Base-by-base conservation (phyloP, 2,113 vertebrate species). In the Oryzias curvinotus region DNA sequence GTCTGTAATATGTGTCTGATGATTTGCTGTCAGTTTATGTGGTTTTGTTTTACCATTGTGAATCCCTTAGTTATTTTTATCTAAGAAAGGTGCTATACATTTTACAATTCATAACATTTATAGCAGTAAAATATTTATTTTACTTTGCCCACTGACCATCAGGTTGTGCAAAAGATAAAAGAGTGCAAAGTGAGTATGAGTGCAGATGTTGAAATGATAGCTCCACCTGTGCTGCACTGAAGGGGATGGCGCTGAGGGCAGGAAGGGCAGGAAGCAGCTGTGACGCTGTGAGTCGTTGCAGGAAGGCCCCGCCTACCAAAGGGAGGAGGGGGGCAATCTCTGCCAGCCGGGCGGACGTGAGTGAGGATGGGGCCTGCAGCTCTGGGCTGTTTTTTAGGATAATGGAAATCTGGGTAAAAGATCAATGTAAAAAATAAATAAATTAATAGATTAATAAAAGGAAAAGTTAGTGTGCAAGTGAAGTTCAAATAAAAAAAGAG, bases 181-280 rank as follows among this genome's bases (percentile, higher is more conserved):
- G 30, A 8, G 36, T 36, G 36, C 36, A 36, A 8, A 36, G 36
- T 36, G 12, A 36, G 36, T 36, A 3, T 36, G 2, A 8, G 28
- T 30, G 21, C 21, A 46, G 21, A 52, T 21, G 2, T 65, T 36
- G 56, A 45, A 0, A 61, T 8, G 46, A 47, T 8, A 14, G 25
- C 14, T 61, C 2, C 90, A 93, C 92, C 92, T 93, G 91, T 23
- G 45, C 76, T 44, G 91, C 80, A 53, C 88, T 90, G 68, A 93
- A 91, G 12, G 78, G 52, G 25, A 88, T 73, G 5, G 84, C 58
- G 13, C 65, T 16, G 17, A 93, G 68, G 23, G 57, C 59, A 3
- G 86, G 84, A 10, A 91, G 82, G 28, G 54, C 71, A 5, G 75
- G 45, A 7, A 65, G 54, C 47, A 93, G 81, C 84, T 93, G 91